Evolutionary conservation across 2,797 vertebrate species (phyloP).

Genomic region (Enoplosus armatus): DNA sequence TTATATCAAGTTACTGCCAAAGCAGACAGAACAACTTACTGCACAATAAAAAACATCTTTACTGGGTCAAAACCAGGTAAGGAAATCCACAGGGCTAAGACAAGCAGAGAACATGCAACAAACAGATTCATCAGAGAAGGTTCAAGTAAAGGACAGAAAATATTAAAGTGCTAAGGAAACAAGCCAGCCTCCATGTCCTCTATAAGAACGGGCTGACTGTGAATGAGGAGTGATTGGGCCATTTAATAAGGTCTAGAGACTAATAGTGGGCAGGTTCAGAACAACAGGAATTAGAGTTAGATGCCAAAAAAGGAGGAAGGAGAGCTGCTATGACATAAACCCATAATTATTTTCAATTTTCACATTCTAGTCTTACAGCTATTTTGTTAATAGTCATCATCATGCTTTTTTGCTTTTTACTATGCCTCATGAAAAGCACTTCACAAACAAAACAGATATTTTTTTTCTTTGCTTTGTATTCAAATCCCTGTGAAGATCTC

Average conservation of each 20-base stretch:
- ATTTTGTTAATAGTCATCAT: neutral
- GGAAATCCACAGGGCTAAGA: neutral
- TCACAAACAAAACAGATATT: slow-evolving; percentile 1
- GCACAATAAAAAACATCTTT: too few species aligned
- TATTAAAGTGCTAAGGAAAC: too few species aligned
- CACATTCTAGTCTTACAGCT: neutral
- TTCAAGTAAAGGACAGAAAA: neutral
- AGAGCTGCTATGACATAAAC: neutral
- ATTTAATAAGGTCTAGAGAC: too few species aligned
- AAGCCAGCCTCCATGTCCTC: neutral
- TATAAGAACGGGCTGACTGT: neutral
- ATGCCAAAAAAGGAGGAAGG: neutral
- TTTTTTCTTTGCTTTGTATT: slow-evolving; percentile 19
- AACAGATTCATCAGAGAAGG: too few species aligned
- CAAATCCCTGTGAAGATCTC: slow-evolving; percentile 26
- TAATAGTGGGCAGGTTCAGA: too few species aligned
- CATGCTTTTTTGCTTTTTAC: neutral
- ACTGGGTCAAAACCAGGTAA: neutral
- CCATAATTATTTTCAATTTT: neutral
- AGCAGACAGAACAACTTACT: neutral
- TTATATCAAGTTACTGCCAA: neutral
- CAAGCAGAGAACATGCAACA: too few species aligned
- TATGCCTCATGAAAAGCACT: slow-evolving; percentile 10
- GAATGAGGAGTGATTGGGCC: neutral
- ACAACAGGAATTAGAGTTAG: neutral